phyloP scores from a whole-genome alignment of 2,113 vertebrate species.

The Marcusenius ussheri region DNA sequence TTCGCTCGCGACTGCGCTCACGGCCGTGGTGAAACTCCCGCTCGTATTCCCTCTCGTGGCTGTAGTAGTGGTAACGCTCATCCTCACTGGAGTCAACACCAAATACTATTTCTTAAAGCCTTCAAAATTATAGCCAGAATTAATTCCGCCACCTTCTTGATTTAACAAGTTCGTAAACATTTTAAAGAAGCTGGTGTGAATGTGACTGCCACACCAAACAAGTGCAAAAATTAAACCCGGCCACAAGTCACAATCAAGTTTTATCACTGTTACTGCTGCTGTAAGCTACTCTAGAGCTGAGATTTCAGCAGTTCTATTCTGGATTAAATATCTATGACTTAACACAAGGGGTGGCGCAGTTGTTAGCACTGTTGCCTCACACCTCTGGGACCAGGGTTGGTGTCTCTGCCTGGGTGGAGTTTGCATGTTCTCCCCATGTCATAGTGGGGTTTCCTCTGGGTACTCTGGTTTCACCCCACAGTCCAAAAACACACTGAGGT shows the following conservation, averaged over 20 bases:
- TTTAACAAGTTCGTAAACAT: neutral
- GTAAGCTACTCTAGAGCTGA: neutral
- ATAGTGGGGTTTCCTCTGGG: neutral
- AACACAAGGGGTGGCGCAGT: neutral
- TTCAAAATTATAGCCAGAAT: neutral
- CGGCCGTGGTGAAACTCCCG: constrained; percentile 51
- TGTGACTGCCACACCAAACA: neutral
- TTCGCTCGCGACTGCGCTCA: constrained; percentile 44
- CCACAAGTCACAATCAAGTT: neutral
- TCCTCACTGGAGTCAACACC: constrained; percentile 41
- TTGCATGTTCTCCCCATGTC: neutral
- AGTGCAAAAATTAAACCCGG: neutral
- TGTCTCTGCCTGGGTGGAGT: neutral
- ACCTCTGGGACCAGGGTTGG: too few species aligned
- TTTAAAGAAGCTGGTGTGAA: neutral
- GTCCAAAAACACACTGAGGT: neutral
- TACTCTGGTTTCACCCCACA: neutral
- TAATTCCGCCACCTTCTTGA: neutral
- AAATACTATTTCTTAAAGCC: neutral
- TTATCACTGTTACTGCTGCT: neutral
- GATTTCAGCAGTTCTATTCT: neutral
- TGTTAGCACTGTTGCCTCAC: neutral
- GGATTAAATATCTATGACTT: neutral
- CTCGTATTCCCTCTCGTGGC: constrained; percentile 55
- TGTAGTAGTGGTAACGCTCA: constrained; percentile 52